A percentile compares a stretch with the other conserved stretches of the same genome.
Conservation (phyloP, 2,888 invertebrate species). For the Pyralis farinalis region DNA sequence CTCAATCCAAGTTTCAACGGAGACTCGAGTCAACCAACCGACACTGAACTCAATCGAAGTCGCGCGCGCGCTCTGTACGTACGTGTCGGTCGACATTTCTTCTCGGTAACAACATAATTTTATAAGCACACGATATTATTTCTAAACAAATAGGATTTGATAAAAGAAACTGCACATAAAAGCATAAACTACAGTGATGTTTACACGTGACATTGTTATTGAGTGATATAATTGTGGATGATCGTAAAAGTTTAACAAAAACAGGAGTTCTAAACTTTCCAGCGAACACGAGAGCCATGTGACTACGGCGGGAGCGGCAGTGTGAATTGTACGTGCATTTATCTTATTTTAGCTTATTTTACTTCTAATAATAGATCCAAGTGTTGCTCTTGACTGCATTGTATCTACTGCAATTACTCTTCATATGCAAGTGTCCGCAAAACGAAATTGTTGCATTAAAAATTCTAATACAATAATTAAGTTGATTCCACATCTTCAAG, state of each 20-base stretch:
- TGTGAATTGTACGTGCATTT: constrained; percentile 66
- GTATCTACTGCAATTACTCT: no score
- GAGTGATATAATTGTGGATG: constrained; percentile 54
- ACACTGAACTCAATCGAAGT: constrained; percentile 36
- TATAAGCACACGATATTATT: constrained; percentile 24
- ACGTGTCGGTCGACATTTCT: constrained; percentile 24
- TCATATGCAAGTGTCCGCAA: no score
- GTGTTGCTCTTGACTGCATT: constrained; percentile 22
- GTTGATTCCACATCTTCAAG: no score
- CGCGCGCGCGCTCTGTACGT: constrained; percentile 52
- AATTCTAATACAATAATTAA: no score
- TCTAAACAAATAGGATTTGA: constrained; percentile 27
- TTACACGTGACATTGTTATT: constrained; percentile 41
- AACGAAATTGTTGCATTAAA: no score
- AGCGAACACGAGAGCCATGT: constrained; percentile 69
- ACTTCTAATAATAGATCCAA: constrained; percentile 44
- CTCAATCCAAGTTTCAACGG: constrained; percentile 27
- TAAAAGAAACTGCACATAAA: constrained; percentile 27
- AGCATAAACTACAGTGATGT: constrained; percentile 33
- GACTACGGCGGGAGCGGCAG: constrained; percentile 53
- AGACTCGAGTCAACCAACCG: constrained; percentile 2
- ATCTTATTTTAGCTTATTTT: constrained; percentile 55
- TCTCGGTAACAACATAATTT: constrained; percentile 4
- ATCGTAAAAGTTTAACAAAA: constrained; percentile 55
- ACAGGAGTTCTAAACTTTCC: constrained; percentile 63